Conservation (phyloP, 2,113 vertebrate species). For the Nannobrachium achirus region DNA sequence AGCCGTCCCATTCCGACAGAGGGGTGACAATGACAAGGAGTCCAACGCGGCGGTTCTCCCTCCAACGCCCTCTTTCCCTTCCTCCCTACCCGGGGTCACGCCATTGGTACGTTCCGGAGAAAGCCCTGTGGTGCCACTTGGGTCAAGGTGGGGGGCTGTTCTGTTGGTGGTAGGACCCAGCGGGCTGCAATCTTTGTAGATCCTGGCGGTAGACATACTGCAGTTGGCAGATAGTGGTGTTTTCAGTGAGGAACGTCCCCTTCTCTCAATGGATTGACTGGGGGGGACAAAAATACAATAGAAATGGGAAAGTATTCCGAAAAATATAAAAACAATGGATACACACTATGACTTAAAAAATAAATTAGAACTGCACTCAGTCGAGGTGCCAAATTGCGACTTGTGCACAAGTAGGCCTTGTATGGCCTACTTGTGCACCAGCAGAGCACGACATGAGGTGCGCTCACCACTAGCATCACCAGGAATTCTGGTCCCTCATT, state of each 20-base stretch:
- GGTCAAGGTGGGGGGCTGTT: background rate
- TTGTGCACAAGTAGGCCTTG: too few species aligned
- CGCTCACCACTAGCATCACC: too few species aligned
- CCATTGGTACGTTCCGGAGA: background rate
- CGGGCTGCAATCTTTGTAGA: constrained; percentile 1
- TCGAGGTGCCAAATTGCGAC: too few species aligned
- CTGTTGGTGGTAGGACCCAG: background rate
- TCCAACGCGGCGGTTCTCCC: background rate
- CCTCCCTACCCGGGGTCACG: background rate
- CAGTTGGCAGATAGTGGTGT: constrained; percentile 23
- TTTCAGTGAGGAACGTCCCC: constrained; percentile 19
- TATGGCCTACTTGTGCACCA: too few species aligned
- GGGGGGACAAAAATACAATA: constrained; percentile 8
- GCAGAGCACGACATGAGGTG: too few species aligned
- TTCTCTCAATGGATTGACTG: constrained; percentile 38
- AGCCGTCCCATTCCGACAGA: constrained; percentile 25
- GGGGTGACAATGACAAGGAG: constrained; percentile 25
- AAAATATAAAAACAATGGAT: background rate
- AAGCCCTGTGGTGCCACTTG: background rate
- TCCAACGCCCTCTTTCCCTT: background rate
- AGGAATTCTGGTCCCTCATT: too few species aligned
- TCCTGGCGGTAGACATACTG: background rate
- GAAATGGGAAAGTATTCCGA: background rate
- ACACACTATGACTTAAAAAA: too few species aligned
- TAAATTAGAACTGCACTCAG: too few species aligned